Conservation (phyloP, 92 coral and sea anemone genomes). For the Epizoanthus rinbou region DNA sequence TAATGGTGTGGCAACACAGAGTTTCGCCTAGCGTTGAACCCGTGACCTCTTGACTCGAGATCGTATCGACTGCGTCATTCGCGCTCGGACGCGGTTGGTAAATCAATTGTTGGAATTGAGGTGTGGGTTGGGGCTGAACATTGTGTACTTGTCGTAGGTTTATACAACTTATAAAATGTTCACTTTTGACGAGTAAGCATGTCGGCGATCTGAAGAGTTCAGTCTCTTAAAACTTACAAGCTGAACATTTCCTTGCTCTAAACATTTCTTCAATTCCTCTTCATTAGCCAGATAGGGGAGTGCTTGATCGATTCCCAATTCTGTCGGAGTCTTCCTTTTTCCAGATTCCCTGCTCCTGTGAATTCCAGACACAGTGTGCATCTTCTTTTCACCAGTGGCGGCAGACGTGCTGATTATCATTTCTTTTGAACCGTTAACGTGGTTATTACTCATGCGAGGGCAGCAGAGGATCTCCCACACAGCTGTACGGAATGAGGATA, state of each 20-base stretch:
- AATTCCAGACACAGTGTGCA: not conserved
- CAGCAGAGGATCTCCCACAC: conserved; percentile 17
- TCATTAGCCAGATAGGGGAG: not conserved
- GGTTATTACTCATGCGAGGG: not conserved
- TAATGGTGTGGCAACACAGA: no score
- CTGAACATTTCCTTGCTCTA: not conserved
- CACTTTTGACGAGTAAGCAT: not conserved
- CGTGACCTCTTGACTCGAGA: no score
- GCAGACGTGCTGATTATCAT: not conserved
- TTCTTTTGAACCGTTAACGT: not conserved
- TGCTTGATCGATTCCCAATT: not conserved
- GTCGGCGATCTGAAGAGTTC: not conserved
- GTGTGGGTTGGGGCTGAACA: no score
- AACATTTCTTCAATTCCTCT: not conserved
- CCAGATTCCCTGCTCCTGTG: not conserved
- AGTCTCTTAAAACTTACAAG: conserved; percentile 10
- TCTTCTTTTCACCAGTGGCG: not conserved
- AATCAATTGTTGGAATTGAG: no score
- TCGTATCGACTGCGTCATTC: no score
- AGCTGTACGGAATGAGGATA: conserved; percentile 13
- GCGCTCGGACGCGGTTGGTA: no score
- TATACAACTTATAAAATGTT: no score
- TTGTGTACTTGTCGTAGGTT: no score
- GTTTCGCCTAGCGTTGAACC: no score
- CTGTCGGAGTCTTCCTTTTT: not conserved